Percentiles rank a stretch among this genome's conserved stretches.
These are phyloP conservation scores for Platycnemis pennipes DNA, from an alignment of 2,888 invertebrate species.

Conservation along the genomic window DNA sequence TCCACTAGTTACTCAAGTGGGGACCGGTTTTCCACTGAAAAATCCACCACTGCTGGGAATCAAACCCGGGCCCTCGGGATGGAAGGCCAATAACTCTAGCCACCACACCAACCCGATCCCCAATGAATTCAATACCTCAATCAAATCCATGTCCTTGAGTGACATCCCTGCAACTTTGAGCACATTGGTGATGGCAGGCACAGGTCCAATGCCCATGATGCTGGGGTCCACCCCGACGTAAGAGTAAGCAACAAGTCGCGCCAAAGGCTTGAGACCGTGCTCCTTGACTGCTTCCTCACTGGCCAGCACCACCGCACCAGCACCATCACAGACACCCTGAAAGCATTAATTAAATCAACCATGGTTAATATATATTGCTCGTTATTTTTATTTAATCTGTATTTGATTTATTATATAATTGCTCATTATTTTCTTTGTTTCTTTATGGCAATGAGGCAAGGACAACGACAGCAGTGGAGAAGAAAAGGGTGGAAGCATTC, in stretches of 20 bases:
- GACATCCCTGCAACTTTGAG: conserved; percentile 89
- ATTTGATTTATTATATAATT: too few relatives aligned
- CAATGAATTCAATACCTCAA: conserved; percentile 94
- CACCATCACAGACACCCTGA: conserved; percentile 99
- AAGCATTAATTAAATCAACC: conserved; percentile 71
- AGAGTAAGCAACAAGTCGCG: conserved; percentile 94
- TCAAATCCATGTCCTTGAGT: conserved; percentile 93
- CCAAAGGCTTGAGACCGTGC: conserved; percentile 92
- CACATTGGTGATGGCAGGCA: conserved; percentile 93
- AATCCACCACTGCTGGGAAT: too few relatives aligned
- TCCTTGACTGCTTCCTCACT: conserved; percentile 93
- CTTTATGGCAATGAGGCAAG: too few relatives aligned
- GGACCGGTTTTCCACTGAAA: too few relatives aligned
- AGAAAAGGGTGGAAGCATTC: too few relatives aligned
- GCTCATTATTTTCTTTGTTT: too few relatives aligned
- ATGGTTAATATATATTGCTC: background rate
- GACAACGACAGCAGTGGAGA: too few relatives aligned
- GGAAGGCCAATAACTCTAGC: too few relatives aligned
- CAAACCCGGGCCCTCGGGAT: too few relatives aligned
- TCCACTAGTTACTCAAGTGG: too few relatives aligned
- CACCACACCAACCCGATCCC: too few relatives aligned
- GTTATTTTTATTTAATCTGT: too few relatives aligned
- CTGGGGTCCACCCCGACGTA: conserved; percentile 97
- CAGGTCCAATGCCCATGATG: conserved; percentile 99
- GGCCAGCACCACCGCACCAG: conserved; percentile 94